phyloP scores from a whole-genome alignment of 1,140 invertebrate genomes.

The Plodia interpunctella region DNA sequence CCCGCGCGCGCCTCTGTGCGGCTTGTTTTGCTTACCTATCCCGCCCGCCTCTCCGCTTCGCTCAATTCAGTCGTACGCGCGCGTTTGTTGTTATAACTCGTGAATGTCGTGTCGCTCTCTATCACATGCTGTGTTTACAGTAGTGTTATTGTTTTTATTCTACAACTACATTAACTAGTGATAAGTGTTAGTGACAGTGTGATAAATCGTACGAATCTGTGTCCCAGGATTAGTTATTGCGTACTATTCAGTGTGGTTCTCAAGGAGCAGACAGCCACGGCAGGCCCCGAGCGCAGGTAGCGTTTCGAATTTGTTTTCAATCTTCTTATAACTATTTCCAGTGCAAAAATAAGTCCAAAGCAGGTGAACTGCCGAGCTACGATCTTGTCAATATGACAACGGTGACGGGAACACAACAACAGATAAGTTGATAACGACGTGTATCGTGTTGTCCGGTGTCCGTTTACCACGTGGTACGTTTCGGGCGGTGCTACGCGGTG shows the following conservation, averaged over 20 bases:
- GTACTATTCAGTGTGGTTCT: constrained; percentile 43
- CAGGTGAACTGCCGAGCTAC: neutral
- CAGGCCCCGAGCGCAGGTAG: constrained; percentile 69
- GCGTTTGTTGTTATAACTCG: constrained; percentile 52
- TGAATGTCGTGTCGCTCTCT: constrained; percentile 39
- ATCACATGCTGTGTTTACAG: constrained; percentile 66
- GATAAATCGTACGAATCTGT: constrained; percentile 27
- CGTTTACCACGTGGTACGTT: constrained; percentile 65
- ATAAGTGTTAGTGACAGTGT: constrained; percentile 47
- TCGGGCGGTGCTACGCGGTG: constrained; percentile 48
- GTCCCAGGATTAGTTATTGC: constrained; percentile 28
- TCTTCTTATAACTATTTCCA: constrained; percentile 43
- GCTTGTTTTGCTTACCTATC: constrained; percentile 22
- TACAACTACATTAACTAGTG: constrained; percentile 46
- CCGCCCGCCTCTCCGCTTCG: constrained; percentile 30
- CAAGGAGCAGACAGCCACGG: constrained; percentile 53
- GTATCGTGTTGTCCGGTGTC: constrained; percentile 35
- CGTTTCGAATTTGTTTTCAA: constrained; percentile 64
- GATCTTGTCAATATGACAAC: neutral
- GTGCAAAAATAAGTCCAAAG: neutral
- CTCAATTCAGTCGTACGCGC: constrained; percentile 59
- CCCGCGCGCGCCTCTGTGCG: constrained; percentile 26
- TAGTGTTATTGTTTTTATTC: constrained; percentile 63
- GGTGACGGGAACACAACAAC: neutral
- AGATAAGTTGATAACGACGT: constrained; percentile 19